A percentile compares a stretch with the other conserved stretches of the same genome.
Evolutionary conservation across 2,797 vertebrate genomes (phyloP).

Genomic region (Myotis myotis): DNA sequence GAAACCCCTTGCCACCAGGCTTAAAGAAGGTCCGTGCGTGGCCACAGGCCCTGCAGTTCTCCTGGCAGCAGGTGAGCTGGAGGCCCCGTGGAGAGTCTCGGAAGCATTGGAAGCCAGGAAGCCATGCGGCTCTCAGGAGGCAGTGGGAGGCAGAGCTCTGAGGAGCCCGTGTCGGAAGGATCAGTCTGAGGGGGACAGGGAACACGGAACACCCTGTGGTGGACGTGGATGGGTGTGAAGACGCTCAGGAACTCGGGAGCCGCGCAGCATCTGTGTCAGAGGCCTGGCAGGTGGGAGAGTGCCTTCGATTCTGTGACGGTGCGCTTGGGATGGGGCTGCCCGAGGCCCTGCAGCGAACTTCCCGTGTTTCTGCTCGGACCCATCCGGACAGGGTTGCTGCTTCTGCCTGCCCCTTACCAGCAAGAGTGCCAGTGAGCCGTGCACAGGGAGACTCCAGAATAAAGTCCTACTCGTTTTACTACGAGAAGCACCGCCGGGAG

Average conservation of each 20-base stretch:
- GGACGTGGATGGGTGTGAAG: not conserved
- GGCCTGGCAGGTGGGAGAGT: too few species aligned
- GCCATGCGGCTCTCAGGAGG: too few species aligned
- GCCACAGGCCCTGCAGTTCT: not conserved
- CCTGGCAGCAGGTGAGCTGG: fast-evolving
- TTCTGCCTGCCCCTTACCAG: too few species aligned
- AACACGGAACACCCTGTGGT: not conserved
- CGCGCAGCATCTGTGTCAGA: not conserved
- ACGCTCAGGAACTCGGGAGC: too few species aligned
- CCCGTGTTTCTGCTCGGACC: not conserved
- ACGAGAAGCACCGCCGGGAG: not conserved
- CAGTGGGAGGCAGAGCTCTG: not conserved
- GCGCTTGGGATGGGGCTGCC: not conserved
- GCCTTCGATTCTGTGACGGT: too few species aligned
- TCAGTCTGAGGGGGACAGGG: not conserved
- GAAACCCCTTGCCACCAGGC: too few species aligned
- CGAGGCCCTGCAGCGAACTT: not conserved
- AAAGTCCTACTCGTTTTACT: not conserved
- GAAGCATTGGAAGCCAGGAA: not conserved
- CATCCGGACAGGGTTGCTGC: too few species aligned
- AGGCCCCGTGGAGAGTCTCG: not conserved
- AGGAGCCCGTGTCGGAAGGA: not conserved
- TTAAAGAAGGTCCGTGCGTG: fast-evolving
- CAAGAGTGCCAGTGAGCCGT: not conserved
- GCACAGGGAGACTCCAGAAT: not conserved